Conservation (phyloP, 2,113 vertebrate species). For the Dromiciops gliroides region DNA sequence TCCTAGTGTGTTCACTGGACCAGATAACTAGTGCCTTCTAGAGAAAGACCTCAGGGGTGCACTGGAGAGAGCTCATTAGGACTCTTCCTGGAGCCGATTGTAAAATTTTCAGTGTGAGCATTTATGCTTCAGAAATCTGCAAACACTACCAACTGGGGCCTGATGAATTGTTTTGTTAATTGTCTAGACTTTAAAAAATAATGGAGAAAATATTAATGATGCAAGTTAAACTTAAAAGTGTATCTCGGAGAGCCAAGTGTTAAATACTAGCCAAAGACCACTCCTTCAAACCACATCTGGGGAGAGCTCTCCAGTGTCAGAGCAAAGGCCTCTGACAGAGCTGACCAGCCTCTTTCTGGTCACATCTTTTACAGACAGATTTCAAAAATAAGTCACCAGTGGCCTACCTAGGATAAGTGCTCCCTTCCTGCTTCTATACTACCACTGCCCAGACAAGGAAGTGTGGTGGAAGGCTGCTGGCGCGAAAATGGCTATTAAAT, state of each 20-base stretch:
- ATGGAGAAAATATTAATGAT: neutral
- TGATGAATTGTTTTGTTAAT: neutral
- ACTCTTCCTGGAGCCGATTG: neutral
- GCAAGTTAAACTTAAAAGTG: neutral
- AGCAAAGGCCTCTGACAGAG: neutral
- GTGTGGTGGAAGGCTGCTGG: neutral
- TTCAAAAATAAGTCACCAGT: neutral
- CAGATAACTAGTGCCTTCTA: neutral
- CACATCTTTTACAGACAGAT: neutral
- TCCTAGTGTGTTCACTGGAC: neutral
- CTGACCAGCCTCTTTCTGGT: neutral
- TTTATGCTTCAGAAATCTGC: neutral
- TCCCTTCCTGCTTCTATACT: neutral
- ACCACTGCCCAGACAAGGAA: neutral
- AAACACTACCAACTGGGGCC: neutral
- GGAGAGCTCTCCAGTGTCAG: neutral
- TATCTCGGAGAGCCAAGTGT: neutral
- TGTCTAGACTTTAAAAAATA: neutral
- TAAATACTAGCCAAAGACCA: neutral
- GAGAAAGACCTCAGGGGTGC: neutral
- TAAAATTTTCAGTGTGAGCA: neutral
- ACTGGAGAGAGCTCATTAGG: too few relatives aligned
- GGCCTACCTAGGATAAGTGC: neutral
- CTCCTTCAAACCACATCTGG: neutral
- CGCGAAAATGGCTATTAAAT: neutral